A percentile compares a stretch with the other conserved stretches of the same genome.
Conservation (phyloP, 2,797 vertebrate species). For the Poecilia gillii region DNA sequence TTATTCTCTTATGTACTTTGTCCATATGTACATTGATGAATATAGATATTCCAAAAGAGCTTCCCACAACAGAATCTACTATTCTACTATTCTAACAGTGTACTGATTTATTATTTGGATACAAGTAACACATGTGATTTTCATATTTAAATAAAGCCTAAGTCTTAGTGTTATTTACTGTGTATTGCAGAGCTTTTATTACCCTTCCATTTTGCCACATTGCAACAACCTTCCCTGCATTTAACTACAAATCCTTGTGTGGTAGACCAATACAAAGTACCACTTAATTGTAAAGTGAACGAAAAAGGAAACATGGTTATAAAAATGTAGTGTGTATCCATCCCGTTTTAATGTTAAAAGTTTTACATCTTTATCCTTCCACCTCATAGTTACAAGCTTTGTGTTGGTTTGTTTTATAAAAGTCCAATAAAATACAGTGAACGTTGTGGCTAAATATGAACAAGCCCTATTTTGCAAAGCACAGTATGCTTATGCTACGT, state of each 20-base stretch:
- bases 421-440: neutral
- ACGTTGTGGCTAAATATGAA: neutral
- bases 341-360: neutral
- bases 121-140: neutral
- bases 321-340: neutral
- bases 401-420: neutral
- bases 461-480: neutral
- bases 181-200: neutral
- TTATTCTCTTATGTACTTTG: constrained; percentile 14
- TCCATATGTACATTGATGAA: constrained; percentile 4
- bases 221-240: neutral
- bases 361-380: neutral
- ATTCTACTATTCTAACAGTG: no score
- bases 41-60: neutral
- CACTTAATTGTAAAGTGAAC: neutral
- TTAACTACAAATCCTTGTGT: neutral
- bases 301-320: neutral
- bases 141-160: constrained; percentile 11
- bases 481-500: neutral
- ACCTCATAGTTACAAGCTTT: neutral
- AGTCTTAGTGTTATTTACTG: neutral
- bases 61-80: neutral
- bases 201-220: neutral
- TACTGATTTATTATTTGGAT: neutral
- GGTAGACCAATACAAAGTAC: neutral